A percentile compares a stretch with the other conserved stretches of the same genome.
These are phyloP conservation scores for Gastrophysa polygoni DNA, from an alignment of 2,888 invertebrate genomes.

Conservation along the genomic window DNA sequence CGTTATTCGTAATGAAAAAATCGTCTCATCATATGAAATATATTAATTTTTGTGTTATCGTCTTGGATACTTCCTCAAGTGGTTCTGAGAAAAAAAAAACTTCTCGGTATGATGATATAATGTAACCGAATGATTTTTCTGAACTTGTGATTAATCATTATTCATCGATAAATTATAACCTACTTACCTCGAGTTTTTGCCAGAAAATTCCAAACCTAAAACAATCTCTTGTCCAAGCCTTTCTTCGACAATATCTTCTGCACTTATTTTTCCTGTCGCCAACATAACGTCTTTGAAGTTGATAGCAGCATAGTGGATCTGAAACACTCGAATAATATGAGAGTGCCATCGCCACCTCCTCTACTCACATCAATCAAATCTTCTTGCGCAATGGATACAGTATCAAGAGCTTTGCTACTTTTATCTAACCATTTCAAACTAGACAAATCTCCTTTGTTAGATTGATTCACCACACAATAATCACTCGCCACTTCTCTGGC, in stretches of 20 bases:
- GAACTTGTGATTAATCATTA: no score
- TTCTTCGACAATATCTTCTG: neutral
- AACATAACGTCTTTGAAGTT: constrained; percentile 28
- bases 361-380: neutral
- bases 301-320: constrained; percentile 17
- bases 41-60: no score
- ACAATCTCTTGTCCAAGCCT: neutral
- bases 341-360: neutral
- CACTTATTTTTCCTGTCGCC: constrained; percentile 9
- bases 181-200: neutral
- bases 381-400: no score
- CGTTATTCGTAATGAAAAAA: no score
- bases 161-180: no score
- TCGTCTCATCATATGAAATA: no score
- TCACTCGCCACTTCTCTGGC: constrained; percentile 55
- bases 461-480: constrained; percentile 79
- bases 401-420: no score
- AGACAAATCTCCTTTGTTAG: constrained; percentile 85
- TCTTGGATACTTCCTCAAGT: no score
- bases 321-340: neutral
- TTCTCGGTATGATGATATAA: no score
- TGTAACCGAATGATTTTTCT: no score
- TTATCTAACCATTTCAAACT: constrained; percentile 60
- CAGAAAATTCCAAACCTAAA: neutral
- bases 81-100: no score